Percentiles rank a stretch among this genome's conserved stretches.
Conservation (phyloP, 2,113 vertebrate genomes). For the Rostratula benghalensis region DNA sequence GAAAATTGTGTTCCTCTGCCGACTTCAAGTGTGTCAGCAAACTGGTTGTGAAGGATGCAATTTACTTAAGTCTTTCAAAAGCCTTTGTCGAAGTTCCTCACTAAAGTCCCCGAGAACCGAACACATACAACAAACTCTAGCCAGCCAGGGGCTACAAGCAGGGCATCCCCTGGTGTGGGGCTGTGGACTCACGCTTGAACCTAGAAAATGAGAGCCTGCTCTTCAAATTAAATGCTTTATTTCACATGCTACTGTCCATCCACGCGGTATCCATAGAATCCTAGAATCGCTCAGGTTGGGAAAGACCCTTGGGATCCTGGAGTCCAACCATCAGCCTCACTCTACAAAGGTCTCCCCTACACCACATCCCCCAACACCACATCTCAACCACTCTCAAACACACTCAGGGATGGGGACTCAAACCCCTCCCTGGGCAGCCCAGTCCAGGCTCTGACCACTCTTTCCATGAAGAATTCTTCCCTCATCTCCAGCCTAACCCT, state of each 20-base stretch:
- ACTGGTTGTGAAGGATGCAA: background rate
- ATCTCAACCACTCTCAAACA: no score
- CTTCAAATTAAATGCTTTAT: background rate
- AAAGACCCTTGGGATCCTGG: no score
- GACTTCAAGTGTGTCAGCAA: constrained; percentile 24
- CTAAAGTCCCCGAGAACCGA: background rate
- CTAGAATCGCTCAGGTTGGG: no score
- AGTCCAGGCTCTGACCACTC: no score
- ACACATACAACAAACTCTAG: rapidly evolving
- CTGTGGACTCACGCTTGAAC: background rate
- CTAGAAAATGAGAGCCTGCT: background rate
- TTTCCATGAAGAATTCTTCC: no score
- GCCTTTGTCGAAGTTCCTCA: constrained; percentile 2
- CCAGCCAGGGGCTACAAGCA: background rate
- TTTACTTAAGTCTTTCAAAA: constrained; percentile 45
- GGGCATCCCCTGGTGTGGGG: background rate
- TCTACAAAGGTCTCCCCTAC: no score
- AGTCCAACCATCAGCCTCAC: no score
- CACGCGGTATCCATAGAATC: background rate
- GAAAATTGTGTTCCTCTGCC: constrained; percentile 27
- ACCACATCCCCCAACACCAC: no score
- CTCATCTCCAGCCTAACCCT: no score
- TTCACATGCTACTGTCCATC: rapidly evolving
- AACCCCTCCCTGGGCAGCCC: no score
- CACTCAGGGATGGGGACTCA: no score